Evolutionary conservation across 2,113 vertebrate genomes (phyloP).

Genomic region (Ochotona curzoniae): DNA sequence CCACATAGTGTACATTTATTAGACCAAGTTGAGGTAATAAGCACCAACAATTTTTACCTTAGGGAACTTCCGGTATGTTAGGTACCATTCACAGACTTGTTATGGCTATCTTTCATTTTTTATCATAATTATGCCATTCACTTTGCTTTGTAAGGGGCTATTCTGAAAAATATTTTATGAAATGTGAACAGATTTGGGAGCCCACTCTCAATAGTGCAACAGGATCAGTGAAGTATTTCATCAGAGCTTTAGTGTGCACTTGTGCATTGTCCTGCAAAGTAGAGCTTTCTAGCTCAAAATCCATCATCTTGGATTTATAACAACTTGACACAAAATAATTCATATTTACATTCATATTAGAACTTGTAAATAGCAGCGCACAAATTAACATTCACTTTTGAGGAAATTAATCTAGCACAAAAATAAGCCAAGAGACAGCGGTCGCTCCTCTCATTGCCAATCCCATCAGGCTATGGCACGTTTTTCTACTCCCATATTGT

Average conservation of each 20-base stretch:
- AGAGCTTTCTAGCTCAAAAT: constrained; percentile 37
- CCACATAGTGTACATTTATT: neutral
- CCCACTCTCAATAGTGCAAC: neutral
- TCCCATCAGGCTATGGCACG: neutral
- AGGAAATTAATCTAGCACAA: constrained; percentile 52
- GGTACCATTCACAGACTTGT: neutral
- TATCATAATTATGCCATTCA: neutral
- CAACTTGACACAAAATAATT: constrained; percentile 62
- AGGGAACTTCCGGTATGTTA: neutral
- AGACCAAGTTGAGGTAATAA: neutral
- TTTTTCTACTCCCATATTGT: neutral
- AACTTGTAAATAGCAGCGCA: constrained; percentile 42
- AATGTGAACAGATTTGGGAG: neutral
- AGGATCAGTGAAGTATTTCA: constrained; percentile 54
- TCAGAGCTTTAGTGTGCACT: constrained; percentile 42
- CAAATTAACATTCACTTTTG: constrained; percentile 58
- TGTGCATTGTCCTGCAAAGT: constrained; percentile 13
- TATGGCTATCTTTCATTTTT: constrained; percentile 10
- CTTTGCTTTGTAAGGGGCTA: neutral
- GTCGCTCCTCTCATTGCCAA: neutral
- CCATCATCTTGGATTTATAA: constrained; percentile 63
- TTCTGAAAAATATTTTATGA: constrained; percentile 43
- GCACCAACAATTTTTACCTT: neutral
- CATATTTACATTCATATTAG: constrained; percentile 50
- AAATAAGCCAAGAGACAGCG: neutral